Evolutionary conservation across 2,113 vertebrate genomes (phyloP).

Genomic region (Daphoenositta chrysoptera): DNA sequence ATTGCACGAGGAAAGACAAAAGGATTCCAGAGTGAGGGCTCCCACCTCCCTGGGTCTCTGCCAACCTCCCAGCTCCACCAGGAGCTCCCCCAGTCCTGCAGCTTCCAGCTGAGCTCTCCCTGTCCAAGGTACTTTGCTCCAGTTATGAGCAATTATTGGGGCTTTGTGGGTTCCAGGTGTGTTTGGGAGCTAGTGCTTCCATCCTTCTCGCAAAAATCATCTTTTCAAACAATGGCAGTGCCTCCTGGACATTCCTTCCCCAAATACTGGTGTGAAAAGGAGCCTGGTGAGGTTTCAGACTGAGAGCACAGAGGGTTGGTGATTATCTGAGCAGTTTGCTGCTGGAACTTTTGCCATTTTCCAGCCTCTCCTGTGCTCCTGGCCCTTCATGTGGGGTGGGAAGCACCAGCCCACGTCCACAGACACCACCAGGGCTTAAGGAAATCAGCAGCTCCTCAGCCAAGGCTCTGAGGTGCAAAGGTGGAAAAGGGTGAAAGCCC

Average conservation of each 20-base stretch:
- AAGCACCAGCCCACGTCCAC: not conserved
- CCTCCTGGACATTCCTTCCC: too few species aligned
- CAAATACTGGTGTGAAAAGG: too few species aligned
- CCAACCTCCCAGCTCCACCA: not conserved
- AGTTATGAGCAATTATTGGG: not conserved
- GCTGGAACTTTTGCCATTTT: fast-evolving
- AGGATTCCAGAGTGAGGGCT: not conserved
- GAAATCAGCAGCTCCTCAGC: not conserved
- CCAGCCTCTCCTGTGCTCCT: not conserved
- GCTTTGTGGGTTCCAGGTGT: not conserved
- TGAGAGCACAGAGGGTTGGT: fast-evolving
- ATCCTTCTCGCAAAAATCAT: not conserved
- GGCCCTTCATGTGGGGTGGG: not conserved
- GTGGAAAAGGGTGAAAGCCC: not conserved
- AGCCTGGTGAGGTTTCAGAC: too few species aligned
- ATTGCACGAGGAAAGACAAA: not conserved
- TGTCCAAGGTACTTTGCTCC: not conserved
- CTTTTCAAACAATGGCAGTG: fast-evolving
- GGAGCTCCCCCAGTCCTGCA: not conserved
- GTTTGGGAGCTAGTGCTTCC: not conserved
- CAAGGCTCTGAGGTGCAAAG: not conserved
- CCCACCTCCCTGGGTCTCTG: not conserved
- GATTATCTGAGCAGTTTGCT: not conserved
- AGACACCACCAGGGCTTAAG: not conserved
- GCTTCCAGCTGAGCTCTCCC: not conserved